These are phyloP conservation scores for Microhierax caerulescens DNA, from an alignment of 2,797 vertebrate species.

Conservation along the genomic window DNA sequence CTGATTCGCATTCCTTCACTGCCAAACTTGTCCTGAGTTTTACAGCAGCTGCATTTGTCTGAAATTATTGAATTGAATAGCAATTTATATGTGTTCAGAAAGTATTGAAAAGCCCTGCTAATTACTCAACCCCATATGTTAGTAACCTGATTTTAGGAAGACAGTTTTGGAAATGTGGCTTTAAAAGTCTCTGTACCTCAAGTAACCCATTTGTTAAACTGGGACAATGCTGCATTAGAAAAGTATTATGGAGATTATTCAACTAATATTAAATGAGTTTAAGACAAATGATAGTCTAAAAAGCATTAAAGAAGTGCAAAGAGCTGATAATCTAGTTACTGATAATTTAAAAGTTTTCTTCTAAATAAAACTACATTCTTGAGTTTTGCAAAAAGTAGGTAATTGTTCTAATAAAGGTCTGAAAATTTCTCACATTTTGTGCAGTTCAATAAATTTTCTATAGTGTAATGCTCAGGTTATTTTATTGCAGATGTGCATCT, in stretches of 20 bases:
- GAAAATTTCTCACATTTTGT: neutral
- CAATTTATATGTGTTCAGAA: neutral
- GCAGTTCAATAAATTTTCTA: neutral
- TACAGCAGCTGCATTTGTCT: neutral
- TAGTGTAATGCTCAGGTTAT: neutral
- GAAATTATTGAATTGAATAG: neutral
- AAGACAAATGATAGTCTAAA: neutral
- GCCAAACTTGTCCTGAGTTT: neutral
- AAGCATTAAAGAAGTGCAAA: neutral
- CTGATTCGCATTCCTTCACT: neutral
- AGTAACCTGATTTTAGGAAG: neutral
- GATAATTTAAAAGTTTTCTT: neutral
- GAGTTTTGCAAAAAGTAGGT: neutral
- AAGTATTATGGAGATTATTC: neutral
- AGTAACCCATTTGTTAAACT: neutral
- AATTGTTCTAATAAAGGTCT: neutral
- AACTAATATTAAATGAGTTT: neutral
- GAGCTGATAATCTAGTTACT: neutral
- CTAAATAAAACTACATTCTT: neutral
- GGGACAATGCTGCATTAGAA: neutral
- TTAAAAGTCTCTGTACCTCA: neutral
- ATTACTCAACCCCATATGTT: neutral
- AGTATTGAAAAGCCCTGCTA: neutral
- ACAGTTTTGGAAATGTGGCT: neutral
- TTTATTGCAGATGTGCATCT: neutral